Evolutionary conservation across 2,113 vertebrate species (phyloP), one percentile per base, ranked within the genome.

Genomic region (Myiozetetes cayanensis): DNA sequence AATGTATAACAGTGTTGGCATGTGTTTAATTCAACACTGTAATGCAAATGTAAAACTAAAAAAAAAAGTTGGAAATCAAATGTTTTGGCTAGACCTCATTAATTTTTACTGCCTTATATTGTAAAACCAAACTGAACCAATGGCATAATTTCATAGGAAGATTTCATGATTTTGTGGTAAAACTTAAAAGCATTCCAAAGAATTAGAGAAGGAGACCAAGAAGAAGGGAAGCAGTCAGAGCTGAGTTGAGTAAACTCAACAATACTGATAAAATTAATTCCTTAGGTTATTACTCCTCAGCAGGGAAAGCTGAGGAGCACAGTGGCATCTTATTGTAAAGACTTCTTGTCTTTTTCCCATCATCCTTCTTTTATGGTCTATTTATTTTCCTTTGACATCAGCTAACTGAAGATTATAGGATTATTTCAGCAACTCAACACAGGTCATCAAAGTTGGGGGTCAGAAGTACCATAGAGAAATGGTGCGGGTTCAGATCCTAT

Each of bases 161-260:
- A 90, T 80, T 87, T 85, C 22, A 52, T 16, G 61, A 93, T 41
- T 93, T 71, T 93, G 76, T 79, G 79, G 74, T 44, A 94, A 95
- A 93, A 94, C 62, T 70, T 84, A 70, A 70, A 95, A 93, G 75
- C 78, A 94, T 96, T 96, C 91, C 79, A 90, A 95, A 95, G 62
- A 72, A 84, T 72, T 65, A 70, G n/a, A 91, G 75, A 66, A n/a
- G 8, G 18, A 93, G 30, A 92, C 46, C 47, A 75, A 67, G 61
- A 84, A 24, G 62, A 83, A 93, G 35, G 67, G 73, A 91, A 87
- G 50, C 84, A 90, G 86, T 35, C 68, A 90, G 80, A 93, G 74
- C 23, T 71, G 43, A 85, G 50, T 50, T 88, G 85, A 95, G 50
- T 77, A 96, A 95, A 92, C 20, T 67, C 84, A 66, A 56, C 14